Evolutionary conservation across 35 echinoderm and acorn worm genomes (phyloP).

Genomic region (Stichopus chloronotus): DNA sequence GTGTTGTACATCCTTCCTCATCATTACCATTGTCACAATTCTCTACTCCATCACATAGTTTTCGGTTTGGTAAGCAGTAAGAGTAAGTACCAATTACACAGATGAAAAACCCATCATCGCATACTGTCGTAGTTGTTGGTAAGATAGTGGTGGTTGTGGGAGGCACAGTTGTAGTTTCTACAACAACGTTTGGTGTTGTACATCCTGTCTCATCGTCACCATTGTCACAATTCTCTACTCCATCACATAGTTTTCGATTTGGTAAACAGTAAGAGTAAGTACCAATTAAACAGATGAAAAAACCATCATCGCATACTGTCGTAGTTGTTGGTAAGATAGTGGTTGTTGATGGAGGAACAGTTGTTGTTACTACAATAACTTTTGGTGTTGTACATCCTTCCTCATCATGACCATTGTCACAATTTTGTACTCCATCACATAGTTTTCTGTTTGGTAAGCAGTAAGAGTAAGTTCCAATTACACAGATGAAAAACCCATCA

Average conservation of each 20-base stretch:
- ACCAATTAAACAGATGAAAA: not conserved
- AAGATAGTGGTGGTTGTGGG: not conserved
- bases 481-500: not conserved
- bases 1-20: not conserved
- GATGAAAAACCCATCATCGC: not conserved
- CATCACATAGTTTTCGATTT: not conserved
- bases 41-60: not conserved
- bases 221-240: not conserved
- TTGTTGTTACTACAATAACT: not conserved
- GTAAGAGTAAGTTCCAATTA: not conserved
- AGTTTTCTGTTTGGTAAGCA: not conserved
- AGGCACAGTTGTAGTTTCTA: not conserved
- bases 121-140: not conserved
- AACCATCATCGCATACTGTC: no score
- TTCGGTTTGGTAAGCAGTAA: not conserved
- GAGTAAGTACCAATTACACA: not conserved
- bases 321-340: not conserved
- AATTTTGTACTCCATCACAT: slow-evolving; percentile 18
- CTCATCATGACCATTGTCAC: slow-evolving; percentile 9
- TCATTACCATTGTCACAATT: slow-evolving; percentile 18
- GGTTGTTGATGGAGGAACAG: not conserved
- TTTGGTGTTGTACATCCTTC: not conserved
- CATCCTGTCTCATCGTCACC: slow-evolving; percentile 10
- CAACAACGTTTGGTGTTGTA: not conserved
- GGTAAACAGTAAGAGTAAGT: not conserved